Base-by-base conservation (phyloP, 2,113 vertebrate species). In the Hypomesus transpacificus region DNA sequence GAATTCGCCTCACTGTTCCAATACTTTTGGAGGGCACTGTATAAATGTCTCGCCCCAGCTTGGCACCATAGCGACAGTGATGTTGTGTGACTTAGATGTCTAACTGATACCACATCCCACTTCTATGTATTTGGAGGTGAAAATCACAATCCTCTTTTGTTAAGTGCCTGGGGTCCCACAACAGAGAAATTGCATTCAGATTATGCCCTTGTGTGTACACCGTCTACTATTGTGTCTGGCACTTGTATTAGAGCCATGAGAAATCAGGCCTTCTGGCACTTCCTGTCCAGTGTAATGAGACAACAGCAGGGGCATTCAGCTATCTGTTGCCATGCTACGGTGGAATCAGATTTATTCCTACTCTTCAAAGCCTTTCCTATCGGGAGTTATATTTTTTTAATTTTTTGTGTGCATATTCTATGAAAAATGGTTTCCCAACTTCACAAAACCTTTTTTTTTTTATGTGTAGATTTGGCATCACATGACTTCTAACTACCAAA, bases 201-300 rank as follows among this genome's bases (percentile, higher is more conserved):
- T 84, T 72, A 74, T 68, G 77, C 82, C 79, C n/a, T 71, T 76
- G 74, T 84, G 71, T 81, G 82, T 82, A 80, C 69, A 83, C 82
- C 87, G 79, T 78, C 76, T 62, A 74, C 84, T 80, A 86, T 88
- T 88, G 81, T 90, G 86, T 88, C 81, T 86, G 81, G 82, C 84
- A 84, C 86, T 86, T 88, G 82, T 82, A 87, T 89, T 81, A 87
- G 69, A 57, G 70, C 82, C 84, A 77, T 87, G 82, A 46, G 85
- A 88, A 86, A 81, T 76, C 80, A 18, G 82, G 66, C 83, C 83
- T 77, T 71, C 70, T 78, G 80, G 75, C 82, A 85, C 80, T 75
- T 65, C 22, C 70, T 16, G 14, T 83, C 73, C 20, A 62, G 71
- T 11, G 16, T 31, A 34, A 81, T 74, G 81, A 84, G 77, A 80